A percentile compares a stretch with the other conserved stretches of the same genome.
phyloP scores from a whole-genome alignment of 2,888 invertebrate species.

The Eupithecia abbreviata region DNA sequence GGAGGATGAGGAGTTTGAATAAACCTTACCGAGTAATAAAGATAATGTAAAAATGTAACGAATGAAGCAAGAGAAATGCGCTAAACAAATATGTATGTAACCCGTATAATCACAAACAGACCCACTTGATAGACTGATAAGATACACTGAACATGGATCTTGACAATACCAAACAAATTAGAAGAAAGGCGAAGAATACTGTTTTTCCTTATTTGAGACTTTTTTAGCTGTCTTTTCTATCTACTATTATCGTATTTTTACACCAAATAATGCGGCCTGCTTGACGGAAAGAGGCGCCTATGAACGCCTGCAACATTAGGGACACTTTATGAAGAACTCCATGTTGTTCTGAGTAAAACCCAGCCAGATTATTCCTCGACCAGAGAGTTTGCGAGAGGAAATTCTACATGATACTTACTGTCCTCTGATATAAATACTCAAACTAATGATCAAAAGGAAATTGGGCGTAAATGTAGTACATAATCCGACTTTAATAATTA shows the following conservation, averaged over 20 bases:
- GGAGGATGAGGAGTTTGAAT: no score
- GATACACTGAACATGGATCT: slow-evolving; percentile 38
- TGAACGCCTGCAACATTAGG: no score
- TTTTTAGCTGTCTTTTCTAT: neutral
- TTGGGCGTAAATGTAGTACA: neutral
- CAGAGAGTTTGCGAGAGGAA: no score
- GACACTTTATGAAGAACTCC: no score
- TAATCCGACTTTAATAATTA: neutral
- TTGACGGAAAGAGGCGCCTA: no score
- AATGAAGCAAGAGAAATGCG: slow-evolving; percentile 46
- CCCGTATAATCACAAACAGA: slow-evolving; percentile 49
- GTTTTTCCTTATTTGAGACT: neutral
- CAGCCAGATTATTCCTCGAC: no score
- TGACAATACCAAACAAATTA: neutral
- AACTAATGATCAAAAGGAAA: neutral
- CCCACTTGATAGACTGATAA: slow-evolving; percentile 53
- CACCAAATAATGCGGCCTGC: no score
- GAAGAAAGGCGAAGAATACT: neutral
- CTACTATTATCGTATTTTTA: no score
- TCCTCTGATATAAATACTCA: no score
- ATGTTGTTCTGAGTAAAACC: no score
- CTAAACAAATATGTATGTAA: slow-evolving; percentile 50
- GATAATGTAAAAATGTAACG: slow-evolving; percentile 36
- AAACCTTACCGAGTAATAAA: slow-evolving; percentile 12
- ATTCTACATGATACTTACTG: no score